Conservation (phyloP, 2,113 vertebrate genomes). For the Amia ocellicauda region DNA sequence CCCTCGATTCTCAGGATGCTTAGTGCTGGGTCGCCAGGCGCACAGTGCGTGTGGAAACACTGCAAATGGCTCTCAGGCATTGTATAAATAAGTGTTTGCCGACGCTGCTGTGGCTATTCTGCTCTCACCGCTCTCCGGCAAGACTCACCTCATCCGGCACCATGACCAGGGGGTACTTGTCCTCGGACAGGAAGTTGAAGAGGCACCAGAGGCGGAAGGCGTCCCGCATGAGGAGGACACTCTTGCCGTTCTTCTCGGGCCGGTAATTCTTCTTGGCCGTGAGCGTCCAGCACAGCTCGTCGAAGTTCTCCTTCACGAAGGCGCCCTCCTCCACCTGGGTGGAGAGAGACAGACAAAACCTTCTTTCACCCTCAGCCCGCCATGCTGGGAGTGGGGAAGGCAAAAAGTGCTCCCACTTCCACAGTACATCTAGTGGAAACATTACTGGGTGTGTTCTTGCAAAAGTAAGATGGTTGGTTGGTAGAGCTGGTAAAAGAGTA, state of each 20-base stretch:
- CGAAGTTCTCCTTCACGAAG: constrained; percentile 87
- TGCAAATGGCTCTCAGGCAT: no score
- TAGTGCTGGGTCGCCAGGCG: no score
- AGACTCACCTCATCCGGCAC: constrained; percentile 89
- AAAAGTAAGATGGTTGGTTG: no score
- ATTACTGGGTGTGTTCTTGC: no score
- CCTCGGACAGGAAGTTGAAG: constrained; percentile 96
- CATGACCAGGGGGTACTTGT: constrained; percentile 93
- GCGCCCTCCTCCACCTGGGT: constrained; percentile 83
- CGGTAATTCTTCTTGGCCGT: constrained; percentile 93
- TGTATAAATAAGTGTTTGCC: no score
- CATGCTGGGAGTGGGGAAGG: no score
- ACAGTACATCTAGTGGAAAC: no score
- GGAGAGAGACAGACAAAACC: constrained; percentile 17
- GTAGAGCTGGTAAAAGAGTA: no score
- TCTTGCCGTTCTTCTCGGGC: constrained; percentile 63
- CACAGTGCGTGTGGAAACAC: no score
- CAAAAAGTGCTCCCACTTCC: no score
- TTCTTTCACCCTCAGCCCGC: no score
- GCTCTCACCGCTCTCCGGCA: background rate
- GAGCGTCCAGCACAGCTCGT: constrained; percentile 94
- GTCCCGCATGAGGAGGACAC: constrained; percentile 73
- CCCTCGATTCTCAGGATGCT: background rate
- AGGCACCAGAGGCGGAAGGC: constrained; percentile 94
- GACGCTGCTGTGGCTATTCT: no score